Evolutionary conservation across 2,888 invertebrate genomes (phyloP), one percentile per base, ranked within the genome.

Genomic region (Harpalus rufipes): DNA sequence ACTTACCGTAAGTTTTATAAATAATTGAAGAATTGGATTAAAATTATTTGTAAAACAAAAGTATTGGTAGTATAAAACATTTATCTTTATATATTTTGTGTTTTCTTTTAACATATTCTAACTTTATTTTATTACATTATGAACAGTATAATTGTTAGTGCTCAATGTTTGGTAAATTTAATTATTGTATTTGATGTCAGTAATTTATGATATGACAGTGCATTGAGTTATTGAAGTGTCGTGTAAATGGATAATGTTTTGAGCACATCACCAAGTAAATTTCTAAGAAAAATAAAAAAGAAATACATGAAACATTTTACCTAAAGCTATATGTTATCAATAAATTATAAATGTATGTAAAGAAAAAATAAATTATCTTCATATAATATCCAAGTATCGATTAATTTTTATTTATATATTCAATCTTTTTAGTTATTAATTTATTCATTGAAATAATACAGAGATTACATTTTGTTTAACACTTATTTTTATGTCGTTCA

Each of bases 401-500:
- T 68, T 63, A 81, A 41, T 65, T 81, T 32, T 32, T 32, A 32
- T 32, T 32, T 32, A 32, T 32, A 32, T 81, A 63, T 81, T 63
- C 65, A 81, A 59, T 80, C 0, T 18, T 14, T 61, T 81, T 65
- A 81, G 81, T 81, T 81, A 65, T 81, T 81, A 25, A 63, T 65
- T 81, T 44, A 74, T 74, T 44, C 44, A 74, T 16, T 74, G 81
- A 81, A 81, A 81, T 81, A 81, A 81, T 81, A 81, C 81, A 81
- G 81, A 81, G 63, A 81, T 81, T 81, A 81, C 81, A 81, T 80
- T 80, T 59, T 81, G 12, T 81, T 81, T 65, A 81, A 81, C 81
- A 81, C 81, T 81, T 81, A 81, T 63, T 81, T 81, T 81, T 81
- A 81, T 81, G 72, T 74, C 39, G 56, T 81, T 44, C 51, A 81